Conservation (phyloP, 2,113 vertebrate genomes). For the Cryptomyrus ogoouensis region DNA sequence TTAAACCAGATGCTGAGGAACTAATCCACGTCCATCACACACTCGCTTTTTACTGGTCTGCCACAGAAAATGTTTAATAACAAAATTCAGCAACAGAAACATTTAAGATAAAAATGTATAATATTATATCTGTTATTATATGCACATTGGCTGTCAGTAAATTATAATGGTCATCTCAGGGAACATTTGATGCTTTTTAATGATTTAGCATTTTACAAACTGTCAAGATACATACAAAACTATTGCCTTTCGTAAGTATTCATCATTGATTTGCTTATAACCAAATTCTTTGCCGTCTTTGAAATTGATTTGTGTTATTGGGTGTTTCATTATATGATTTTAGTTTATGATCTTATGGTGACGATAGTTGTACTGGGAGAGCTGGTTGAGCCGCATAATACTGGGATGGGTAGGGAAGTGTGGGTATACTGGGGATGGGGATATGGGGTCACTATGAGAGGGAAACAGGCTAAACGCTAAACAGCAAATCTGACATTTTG, state of each 20-base stretch:
- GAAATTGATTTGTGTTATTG: neutral
- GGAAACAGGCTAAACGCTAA: neutral
- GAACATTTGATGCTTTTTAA: neutral
- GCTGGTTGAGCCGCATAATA: neutral
- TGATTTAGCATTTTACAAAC: neutral
- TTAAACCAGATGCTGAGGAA: neutral
- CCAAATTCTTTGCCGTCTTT: neutral
- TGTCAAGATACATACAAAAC: neutral
- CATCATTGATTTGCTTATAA: neutral
- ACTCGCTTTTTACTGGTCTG: neutral
- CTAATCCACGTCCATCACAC: neutral
- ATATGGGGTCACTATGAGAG: neutral
- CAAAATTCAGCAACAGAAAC: neutral
- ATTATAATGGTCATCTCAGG: neutral
- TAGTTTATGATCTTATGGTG: neutral
- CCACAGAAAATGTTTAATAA: neutral
- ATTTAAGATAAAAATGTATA: constrained; percentile 21
- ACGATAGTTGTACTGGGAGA: neutral
- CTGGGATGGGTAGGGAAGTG: neutral
- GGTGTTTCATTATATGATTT: neutral
- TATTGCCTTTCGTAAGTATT: neutral
- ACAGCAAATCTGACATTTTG: neutral
- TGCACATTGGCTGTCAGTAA: neutral
- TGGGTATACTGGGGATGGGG: neutral
- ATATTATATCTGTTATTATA: constrained; percentile 20